phyloP scores from a whole-genome alignment of 30 jellyfish, hydroid and myxozoan genomes.

The Turritopsis dohrnii region DNA sequence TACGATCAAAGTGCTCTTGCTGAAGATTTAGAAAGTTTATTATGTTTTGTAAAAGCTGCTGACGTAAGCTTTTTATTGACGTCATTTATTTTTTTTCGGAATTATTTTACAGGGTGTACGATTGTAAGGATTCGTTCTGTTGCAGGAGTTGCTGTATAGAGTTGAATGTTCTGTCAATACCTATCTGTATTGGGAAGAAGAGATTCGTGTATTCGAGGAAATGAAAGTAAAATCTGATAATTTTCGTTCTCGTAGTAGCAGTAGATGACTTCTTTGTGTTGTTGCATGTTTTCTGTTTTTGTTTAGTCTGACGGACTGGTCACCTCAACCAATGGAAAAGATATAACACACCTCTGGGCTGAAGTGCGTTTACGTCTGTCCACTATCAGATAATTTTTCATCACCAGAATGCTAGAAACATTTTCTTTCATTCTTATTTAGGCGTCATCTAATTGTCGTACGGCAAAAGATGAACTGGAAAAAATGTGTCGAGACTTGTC shows the following conservation, averaged over 20 bases:
- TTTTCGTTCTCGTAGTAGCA: neutral
- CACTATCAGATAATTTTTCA: neutral
- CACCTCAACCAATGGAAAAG: slow-evolving; percentile 37
- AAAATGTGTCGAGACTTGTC: slow-evolving; percentile 63
- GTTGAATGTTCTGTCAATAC: slow-evolving; percentile 62
- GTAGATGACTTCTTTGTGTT: neutral
- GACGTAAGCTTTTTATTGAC: slow-evolving; percentile 42
- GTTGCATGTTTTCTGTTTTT: neutral
- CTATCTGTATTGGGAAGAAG: slow-evolving; percentile 85
- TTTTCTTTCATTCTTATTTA: neutral
- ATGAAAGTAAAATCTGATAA: slow-evolving; percentile 36
- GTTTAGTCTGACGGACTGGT: slow-evolving; percentile 29
- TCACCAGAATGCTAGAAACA: neutral
- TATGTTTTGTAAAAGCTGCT: slow-evolving; percentile 52
- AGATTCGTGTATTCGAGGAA: slow-evolving; percentile 63
- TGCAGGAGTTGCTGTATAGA: slow-evolving; percentile 56
- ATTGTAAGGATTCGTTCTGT: neutral
- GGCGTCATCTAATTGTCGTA: slow-evolving; percentile 83
- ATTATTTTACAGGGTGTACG: too few species aligned
- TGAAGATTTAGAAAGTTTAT: slow-evolving; percentile 68
- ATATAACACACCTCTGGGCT: slow-evolving; percentile 77
- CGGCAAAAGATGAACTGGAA: slow-evolving; percentile 73
- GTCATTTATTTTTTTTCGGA: too few species aligned
- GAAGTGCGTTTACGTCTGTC: slow-evolving; percentile 45
- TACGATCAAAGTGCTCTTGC: slow-evolving; percentile 60